A percentile compares a stretch with the other conserved stretches of the same genome.
Evolutionary conservation across 2,797 vertebrate species (phyloP).

Genomic region (Buceros bicornis): DNA sequence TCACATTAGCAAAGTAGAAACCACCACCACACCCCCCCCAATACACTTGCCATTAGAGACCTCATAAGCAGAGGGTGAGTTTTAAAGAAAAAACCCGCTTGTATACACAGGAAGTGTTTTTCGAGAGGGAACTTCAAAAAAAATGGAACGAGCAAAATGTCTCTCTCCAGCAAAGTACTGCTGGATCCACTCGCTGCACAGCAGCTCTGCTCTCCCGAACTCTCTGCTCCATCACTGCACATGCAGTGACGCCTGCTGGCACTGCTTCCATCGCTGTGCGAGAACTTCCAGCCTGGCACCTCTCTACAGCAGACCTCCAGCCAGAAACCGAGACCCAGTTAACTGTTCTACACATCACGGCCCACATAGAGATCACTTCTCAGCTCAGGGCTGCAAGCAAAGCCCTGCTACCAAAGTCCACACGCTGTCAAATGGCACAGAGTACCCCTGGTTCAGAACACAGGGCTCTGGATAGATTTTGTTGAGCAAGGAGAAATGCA

Average conservation of each 20-base stretch:
- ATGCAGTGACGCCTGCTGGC: not conserved
- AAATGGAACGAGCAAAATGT: not conserved
- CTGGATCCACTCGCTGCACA: not conserved
- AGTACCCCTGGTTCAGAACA: not conserved
- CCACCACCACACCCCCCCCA: no score
- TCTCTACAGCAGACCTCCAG: not conserved
- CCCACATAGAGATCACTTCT: not conserved
- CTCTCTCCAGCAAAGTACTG: not conserved
- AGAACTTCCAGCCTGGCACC: not conserved
- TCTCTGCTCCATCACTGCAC: rapidly evolving
- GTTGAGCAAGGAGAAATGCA: not conserved
- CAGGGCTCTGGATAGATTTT: not conserved
- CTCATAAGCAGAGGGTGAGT: no score
- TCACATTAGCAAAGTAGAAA: no score
- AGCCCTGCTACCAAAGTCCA: not conserved
- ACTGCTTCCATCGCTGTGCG: not conserved
- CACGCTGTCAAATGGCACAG: not conserved
- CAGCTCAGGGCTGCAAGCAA: not conserved
- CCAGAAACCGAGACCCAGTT: not conserved
- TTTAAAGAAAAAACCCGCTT: not conserved
- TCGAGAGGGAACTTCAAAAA: not conserved
- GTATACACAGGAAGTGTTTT: not conserved
- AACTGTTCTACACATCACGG: not conserved
- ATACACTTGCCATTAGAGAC: no score
- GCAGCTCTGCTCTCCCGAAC: not conserved